phyloP scores from a whole-genome alignment of 2,113 vertebrate species.

The Macquaria australasica region DNA sequence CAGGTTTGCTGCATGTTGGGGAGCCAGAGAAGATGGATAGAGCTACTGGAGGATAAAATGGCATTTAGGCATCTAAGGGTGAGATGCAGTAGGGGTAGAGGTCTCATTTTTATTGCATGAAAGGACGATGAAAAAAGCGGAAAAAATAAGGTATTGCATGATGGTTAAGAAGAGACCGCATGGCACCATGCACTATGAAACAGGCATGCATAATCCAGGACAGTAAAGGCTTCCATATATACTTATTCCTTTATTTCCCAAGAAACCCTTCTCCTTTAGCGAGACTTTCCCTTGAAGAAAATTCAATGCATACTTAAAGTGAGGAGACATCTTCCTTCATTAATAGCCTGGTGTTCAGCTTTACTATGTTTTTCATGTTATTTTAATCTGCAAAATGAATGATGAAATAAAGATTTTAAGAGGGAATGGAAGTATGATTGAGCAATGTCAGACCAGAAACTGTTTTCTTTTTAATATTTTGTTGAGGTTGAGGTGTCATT shows the following conservation, averaged over 20 bases:
- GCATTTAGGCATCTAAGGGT: constrained; percentile 1
- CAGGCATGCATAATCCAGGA: not conserved
- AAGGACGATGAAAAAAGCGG: not conserved
- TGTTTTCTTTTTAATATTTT: not conserved
- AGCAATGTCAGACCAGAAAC: not conserved
- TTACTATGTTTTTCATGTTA: not conserved
- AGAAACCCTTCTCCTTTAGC: not conserved
- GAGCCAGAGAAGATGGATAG: constrained; percentile 24
- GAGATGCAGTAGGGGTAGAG: not conserved
- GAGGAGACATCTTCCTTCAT: not conserved
- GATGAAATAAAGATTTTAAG: not conserved
- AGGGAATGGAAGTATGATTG: not conserved
- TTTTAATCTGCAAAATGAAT: not conserved
- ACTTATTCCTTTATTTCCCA: not conserved
- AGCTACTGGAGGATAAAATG: constrained; percentile 29
- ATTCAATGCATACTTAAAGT: not conserved
- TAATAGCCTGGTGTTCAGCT: not conserved
- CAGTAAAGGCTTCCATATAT: not conserved
- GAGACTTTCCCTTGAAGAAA: not conserved
- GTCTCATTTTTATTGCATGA: constrained; percentile 1
- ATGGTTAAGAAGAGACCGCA: too few species aligned
- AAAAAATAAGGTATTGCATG: not conserved
- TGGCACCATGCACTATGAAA: not conserved
- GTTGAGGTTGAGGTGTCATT: not conserved
- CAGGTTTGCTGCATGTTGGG: constrained; percentile 13